Percentiles rank a stretch among this genome's conserved stretches.
phyloP scores from a whole-genome alignment of 1,140 invertebrate genomes.

The Drusus annulatus region DNA sequence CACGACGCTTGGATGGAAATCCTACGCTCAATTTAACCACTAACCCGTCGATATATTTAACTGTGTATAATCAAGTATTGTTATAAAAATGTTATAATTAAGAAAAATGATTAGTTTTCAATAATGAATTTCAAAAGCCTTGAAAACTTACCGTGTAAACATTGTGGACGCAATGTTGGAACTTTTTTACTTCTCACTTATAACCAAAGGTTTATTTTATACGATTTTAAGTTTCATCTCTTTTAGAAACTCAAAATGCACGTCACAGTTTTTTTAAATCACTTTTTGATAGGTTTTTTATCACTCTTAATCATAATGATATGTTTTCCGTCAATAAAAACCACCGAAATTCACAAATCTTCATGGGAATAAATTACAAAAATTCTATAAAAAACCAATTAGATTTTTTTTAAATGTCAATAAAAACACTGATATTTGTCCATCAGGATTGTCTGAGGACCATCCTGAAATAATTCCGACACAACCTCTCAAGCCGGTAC shows the following conservation, averaged over 20 bases:
- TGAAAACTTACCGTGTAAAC: conserved; percentile 28
- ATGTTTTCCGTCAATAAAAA: not conserved
- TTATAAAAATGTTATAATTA: no score
- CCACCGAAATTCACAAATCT: no score
- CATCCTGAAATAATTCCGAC: not conserved
- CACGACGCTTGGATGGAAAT: no score
- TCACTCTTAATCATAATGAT: not conserved
- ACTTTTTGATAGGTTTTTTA: not conserved
- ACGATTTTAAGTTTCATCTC: no score
- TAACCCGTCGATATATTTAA: no score
- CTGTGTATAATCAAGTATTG: no score
- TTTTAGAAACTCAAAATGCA: not conserved
- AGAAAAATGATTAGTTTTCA: no score
- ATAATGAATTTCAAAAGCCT: no score
- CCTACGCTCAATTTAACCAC: no score
- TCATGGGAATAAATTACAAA: no score
- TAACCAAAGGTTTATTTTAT: not conserved
- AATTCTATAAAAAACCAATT: no score
- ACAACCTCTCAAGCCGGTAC: not conserved
- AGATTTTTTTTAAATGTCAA: not conserved
- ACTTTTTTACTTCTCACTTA: not conserved
- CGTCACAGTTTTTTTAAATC: not conserved
- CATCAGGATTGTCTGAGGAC: conserved; percentile 15
- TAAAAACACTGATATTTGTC: not conserved
- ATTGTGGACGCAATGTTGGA: not conserved